Evolutionary conservation across 2,113 vertebrate species (phyloP).

Genomic region (Serilophus lunatus): DNA sequence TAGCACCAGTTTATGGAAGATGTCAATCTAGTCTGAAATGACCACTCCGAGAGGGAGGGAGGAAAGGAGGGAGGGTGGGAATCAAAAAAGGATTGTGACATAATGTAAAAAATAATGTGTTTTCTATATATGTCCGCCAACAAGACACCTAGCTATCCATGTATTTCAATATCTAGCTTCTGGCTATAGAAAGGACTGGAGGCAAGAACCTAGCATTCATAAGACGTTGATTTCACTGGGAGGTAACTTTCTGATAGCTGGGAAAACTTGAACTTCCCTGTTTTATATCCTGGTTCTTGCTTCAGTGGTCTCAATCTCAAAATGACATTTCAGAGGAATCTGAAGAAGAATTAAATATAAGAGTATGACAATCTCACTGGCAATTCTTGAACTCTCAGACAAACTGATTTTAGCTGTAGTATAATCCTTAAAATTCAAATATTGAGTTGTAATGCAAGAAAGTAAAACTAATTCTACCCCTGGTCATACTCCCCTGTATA

Average conservation of each 20-base stretch:
- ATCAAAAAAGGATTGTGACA: rapidly evolving
- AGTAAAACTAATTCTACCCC: background rate
- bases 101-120: background rate
- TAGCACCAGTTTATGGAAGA: background rate
- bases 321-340: background rate
- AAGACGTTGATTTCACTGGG: background rate
- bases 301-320: background rate
- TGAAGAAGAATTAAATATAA: background rate
- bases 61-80: no score
- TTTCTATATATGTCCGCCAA: background rate
- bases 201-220: background rate
- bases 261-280: background rate
- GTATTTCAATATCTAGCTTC: background rate
- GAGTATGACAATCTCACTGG: background rate
- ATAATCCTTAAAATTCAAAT: background rate
- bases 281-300: background rate
- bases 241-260: background rate
- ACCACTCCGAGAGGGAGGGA: background rate
- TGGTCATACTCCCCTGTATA: background rate
- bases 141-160: background rate
- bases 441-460: background rate
- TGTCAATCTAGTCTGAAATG: background rate
- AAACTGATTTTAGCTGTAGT: background rate
- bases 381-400: background rate
- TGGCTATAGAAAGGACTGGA: background rate